phyloP scores from a whole-genome alignment of 2,888 invertebrate genomes.

The Isoperla grammatica region DNA sequence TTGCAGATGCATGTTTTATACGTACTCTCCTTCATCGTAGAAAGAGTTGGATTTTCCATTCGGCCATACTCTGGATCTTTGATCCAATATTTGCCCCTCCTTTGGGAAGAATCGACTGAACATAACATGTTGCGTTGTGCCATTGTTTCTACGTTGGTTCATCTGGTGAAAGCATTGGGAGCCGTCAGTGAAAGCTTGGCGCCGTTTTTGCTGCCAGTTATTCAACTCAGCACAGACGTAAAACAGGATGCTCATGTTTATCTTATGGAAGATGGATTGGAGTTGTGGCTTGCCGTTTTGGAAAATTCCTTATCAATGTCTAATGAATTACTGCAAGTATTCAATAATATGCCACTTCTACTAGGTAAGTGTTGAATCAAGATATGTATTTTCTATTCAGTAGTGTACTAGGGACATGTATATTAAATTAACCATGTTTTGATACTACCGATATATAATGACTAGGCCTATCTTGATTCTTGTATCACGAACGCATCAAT shows the following conservation, averaged over 20 bases:
- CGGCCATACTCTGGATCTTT: constrained; percentile 64
- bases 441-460: too few relatives aligned
- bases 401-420: too few relatives aligned
- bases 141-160: constrained; percentile 79
- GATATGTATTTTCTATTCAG: background rate
- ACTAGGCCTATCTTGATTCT: too few relatives aligned
- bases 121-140: constrained; percentile 89
- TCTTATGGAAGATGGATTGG: constrained; percentile 85
- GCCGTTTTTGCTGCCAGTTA: constrained; percentile 55
- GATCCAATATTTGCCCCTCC: constrained; percentile 73
- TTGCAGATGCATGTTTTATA: constrained; percentile 81
- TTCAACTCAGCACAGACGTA: constrained; percentile 70
- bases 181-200: constrained; percentile 47
- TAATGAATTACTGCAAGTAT: constrained; percentile 61
- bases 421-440: too few relatives aligned
- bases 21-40: constrained; percentile 84
- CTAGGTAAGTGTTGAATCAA: constrained; percentile 49
- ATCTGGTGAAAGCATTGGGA: constrained; percentile 66
- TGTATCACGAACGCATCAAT: too few relatives aligned
- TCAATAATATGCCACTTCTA: constrained; percentile 66
- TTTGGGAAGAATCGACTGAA: constrained; percentile 83
- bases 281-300: constrained; percentile 81
- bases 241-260: constrained; percentile 79
- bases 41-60: constrained; percentile 72
- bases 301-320: constrained; percentile 65